Evolutionary conservation across 2,113 vertebrate species (phyloP), one percentile per base, ranked within the genome.

Genomic region (Tupaia tana): DNA sequence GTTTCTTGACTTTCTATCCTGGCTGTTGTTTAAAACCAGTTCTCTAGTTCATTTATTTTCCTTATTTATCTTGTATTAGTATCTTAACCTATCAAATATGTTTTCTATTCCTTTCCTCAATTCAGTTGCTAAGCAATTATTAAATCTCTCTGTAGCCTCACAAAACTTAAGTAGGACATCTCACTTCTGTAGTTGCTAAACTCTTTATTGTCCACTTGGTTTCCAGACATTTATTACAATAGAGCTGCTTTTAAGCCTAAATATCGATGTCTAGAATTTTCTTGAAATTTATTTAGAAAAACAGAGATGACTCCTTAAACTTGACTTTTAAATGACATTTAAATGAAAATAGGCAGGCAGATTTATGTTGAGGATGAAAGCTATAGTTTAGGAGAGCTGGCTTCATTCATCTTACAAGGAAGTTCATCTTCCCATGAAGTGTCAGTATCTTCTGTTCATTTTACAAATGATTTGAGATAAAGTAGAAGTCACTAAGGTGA

Each of bases 241-340:
- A 13, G 16, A 56, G 5, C 34, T 77, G 24, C 25, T 88, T 77
- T 89, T 66, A 85, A 70, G n/a, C 77, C 31, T 77, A 61, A 86
- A 74, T 74, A 20, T 15, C 16, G 5, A 59, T 89, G 19, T 89
- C 64, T 92, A 90, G 61, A 82, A 56, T 80, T 52, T 92, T 88
- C 24, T 91, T 71, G 61, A 96, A 95, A 86, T 86, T 75, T 86
- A 89, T 18, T 4, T n/a, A 20, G 69, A 29, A 11, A 69, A 66
- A 58, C 31, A 34, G 89, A 58, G 83, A 8, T 66, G 4, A 78
- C 54, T 0, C 2, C 24, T 92, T 92, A 78, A 43, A 54, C 43
- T 43, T 69, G n/a, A 31, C 63, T 82, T 81, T 87, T 91, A 52
- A 69, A 64, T 90, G 82, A 16, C 63, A 91, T 59, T 90, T 63